phyloP scores from a whole-genome alignment of 2,113 vertebrate species.

The Charina bottae region DNA sequence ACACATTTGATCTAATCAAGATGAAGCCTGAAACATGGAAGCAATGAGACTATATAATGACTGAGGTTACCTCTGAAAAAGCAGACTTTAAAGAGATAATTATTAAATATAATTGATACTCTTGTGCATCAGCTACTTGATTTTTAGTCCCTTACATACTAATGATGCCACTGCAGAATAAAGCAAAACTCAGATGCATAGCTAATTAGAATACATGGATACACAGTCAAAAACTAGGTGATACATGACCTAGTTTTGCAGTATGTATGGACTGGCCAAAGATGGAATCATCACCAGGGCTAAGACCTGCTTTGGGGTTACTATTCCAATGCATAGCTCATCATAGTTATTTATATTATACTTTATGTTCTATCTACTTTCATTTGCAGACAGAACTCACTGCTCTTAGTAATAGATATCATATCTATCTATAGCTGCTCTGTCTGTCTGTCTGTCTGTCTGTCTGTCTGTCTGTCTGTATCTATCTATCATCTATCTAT shows the following conservation, averaged over 20 bases:
- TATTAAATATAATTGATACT: conserved; percentile 19
- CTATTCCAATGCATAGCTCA: neutral
- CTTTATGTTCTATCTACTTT: neutral
- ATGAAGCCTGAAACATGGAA: conserved; percentile 49
- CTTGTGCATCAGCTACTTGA: neutral
- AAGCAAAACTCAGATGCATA: neutral
- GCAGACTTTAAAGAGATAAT: conserved; percentile 40
- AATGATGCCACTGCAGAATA: neutral
- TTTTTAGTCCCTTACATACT: neutral
- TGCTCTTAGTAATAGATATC: neutral
- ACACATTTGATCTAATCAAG: conserved; percentile 54
- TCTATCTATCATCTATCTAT: neutral
- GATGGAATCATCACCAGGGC: neutral
- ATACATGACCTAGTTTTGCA: neutral
- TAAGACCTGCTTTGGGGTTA: neutral
- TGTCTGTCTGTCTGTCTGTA: neutral
- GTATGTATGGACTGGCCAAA: neutral
- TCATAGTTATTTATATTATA: neutral
- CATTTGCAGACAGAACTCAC: neutral
- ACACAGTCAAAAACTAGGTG: neutral
- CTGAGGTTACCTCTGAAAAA: conserved; percentile 59
- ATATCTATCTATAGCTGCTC: neutral
- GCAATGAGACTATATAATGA: conserved; percentile 54
- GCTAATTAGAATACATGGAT: conserved; percentile 9
- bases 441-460: neutral